Percentiles rank a stretch among this genome's conserved stretches.
Conservation (phyloP, 2,113 vertebrate genomes). For the Erythrocebus patas region DNA sequence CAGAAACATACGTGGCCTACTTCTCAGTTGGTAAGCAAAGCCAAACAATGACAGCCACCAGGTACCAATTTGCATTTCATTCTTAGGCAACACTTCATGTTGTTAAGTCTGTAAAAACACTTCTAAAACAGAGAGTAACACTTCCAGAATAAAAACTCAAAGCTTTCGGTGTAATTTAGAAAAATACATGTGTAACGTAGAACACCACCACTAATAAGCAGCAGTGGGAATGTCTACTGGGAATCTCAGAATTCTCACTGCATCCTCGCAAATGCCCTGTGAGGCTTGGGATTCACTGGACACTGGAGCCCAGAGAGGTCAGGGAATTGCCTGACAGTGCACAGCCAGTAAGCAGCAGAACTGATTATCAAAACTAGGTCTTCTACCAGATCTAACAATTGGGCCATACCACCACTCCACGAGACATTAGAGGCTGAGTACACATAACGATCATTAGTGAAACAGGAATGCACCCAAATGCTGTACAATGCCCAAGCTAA, state of each 20-base stretch:
- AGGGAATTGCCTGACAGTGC: neutral
- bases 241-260: neutral
- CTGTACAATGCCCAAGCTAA: neutral
- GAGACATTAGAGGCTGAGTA: neutral
- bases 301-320: neutral
- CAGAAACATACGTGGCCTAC: neutral
- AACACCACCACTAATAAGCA: neutral
- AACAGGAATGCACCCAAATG: neutral
- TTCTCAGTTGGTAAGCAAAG: neutral
- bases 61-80: neutral
- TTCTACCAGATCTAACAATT: neutral
- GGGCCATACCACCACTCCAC: neutral
- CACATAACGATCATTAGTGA: neutral
- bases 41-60: neutral
- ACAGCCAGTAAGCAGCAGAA: neutral
- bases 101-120: neutral
- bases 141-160: neutral
- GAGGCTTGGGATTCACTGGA: neutral
- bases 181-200: neutral
- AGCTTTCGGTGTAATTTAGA: neutral
- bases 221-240: neutral
- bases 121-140: neutral
- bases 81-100: neutral
- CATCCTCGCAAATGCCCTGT: neutral
- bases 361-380: neutral